Percentiles rank a stretch among this genome's conserved stretches.
phyloP scores from a whole-genome alignment of 2,888 invertebrate genomes.

The Oxyteleia sp. region DNA sequence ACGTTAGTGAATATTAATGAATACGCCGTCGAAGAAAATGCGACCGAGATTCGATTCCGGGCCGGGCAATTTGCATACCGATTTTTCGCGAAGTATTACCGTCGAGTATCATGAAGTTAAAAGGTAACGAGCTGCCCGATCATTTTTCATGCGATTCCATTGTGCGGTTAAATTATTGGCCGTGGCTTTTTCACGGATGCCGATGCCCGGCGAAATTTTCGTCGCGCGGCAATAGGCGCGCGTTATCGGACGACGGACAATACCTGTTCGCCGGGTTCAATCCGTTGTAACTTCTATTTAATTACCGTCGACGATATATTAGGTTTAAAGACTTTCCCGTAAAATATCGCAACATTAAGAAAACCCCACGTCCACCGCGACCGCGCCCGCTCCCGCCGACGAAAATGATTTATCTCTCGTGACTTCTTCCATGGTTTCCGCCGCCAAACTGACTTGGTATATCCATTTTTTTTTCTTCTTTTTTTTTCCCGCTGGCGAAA shows the following conservation, averaged over 20 bases:
- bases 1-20: slow-evolving; percentile 67
- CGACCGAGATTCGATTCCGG: slow-evolving; percentile 58
- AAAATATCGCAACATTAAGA: slow-evolving; percentile 86
- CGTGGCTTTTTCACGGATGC: slow-evolving; percentile 69
- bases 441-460: slow-evolving; percentile 20
- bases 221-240: slow-evolving; percentile 63
- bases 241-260: slow-evolving; percentile 69
- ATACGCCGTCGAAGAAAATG: slow-evolving; percentile 50
- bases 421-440: slow-evolving; percentile 79
- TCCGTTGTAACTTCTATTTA: slow-evolving; percentile 84
- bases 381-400: slow-evolving; percentile 69
- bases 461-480: slow-evolving; percentile 12
- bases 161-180: slow-evolving; percentile 76
- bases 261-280: slow-evolving; percentile 69
- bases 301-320: slow-evolving; percentile 86
- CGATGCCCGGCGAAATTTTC: slow-evolving; percentile 77
- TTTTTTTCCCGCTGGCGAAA: slow-evolving; percentile 28
- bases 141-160: slow-evolving; percentile 72
- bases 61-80: slow-evolving; percentile 69
- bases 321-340: slow-evolving; percentile 86
- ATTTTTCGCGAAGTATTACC: slow-evolving; percentile 70
- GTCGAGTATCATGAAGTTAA: slow-evolving; percentile 67
- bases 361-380: slow-evolving; percentile 79
- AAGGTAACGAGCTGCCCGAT: slow-evolving; percentile 64
- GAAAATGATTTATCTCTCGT: slow-evolving; percentile 84